Evolutionary conservation across 1,140 invertebrate genomes (phyloP).

Genomic region (Anastrepha ludens): DNA sequence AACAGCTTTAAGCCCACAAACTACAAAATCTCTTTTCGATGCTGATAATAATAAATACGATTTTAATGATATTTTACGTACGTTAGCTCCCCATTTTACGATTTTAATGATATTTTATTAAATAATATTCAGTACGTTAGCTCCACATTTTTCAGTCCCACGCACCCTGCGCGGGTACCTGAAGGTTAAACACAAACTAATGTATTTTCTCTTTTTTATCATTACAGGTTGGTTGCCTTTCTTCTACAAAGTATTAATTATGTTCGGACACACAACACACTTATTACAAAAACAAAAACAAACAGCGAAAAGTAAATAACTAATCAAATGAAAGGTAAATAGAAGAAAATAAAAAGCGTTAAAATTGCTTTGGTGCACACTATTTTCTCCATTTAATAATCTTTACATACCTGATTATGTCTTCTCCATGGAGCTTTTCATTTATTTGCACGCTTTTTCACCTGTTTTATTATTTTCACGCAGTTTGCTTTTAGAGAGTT

Average conservation of each 20-base stretch:
- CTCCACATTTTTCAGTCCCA: too few relatives aligned
- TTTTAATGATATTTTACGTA: too few relatives aligned
- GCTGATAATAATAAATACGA: too few relatives aligned
- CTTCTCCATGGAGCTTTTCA: background rate
- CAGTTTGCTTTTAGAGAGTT: too few relatives aligned
- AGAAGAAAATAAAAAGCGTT: background rate
- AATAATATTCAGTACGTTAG: too few relatives aligned
- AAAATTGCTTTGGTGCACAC: background rate
- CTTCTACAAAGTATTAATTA: background rate
- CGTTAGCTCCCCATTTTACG: too few relatives aligned
- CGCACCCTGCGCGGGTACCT: too few relatives aligned
- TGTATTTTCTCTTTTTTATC: slow-evolving; percentile 2
- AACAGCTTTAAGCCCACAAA: too few relatives aligned
- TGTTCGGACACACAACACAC: background rate
- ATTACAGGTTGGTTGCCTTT: background rate
- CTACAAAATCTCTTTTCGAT: too few relatives aligned
- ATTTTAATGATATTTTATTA: too few relatives aligned
- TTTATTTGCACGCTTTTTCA: background rate
- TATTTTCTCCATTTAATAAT: background rate
- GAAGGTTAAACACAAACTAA: background rate
- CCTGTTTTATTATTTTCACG: background rate
- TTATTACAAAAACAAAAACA: background rate
- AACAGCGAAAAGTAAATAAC: background rate
- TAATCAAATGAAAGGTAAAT: background rate
- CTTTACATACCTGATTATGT: background rate